Evolutionary conservation across 1,140 invertebrate species (phyloP).

Genomic region (Lepidurus arcticus): DNA sequence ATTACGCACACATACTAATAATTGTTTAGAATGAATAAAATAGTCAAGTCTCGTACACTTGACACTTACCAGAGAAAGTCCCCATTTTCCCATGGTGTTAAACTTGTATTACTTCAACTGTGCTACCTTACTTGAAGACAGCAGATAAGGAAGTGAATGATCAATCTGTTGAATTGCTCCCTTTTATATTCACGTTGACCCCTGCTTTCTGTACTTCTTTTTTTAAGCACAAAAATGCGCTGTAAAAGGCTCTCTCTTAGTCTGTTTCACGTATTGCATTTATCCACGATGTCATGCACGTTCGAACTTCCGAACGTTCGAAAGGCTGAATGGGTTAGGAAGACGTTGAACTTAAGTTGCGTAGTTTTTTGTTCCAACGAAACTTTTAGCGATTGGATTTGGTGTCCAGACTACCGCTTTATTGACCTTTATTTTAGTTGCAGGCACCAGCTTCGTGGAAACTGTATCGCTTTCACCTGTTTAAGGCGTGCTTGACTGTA

Average conservation of each 20-base stretch:
- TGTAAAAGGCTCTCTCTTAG: not conserved
- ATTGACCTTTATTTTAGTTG: not conserved
- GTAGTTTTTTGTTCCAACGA: not conserved
- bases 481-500: no score
- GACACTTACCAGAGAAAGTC: not conserved
- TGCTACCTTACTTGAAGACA: not conserved
- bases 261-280: not conserved
- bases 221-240: not conserved
- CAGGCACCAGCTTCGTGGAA: not conserved
- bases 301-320: not conserved
- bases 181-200: not conserved
- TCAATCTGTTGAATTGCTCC: not conserved
- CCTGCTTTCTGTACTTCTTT: not conserved
- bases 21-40: not conserved
- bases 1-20: not conserved
- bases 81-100: not conserved
- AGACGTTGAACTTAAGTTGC: not conserved
- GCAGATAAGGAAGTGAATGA: slow-evolving; percentile 14
- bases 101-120: not conserved
- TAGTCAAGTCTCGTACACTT: not conserved
- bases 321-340: not conserved
- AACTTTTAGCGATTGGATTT: not conserved
- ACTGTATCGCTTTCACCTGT: not conserved
- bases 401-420: not conserved
- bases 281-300: not conserved